A percentile compares a stretch with the other conserved stretches of the same genome.
phyloP scores from a whole-genome alignment of 2,797 vertebrate species.

The Xiphorhynchus erythropygius region DNA sequence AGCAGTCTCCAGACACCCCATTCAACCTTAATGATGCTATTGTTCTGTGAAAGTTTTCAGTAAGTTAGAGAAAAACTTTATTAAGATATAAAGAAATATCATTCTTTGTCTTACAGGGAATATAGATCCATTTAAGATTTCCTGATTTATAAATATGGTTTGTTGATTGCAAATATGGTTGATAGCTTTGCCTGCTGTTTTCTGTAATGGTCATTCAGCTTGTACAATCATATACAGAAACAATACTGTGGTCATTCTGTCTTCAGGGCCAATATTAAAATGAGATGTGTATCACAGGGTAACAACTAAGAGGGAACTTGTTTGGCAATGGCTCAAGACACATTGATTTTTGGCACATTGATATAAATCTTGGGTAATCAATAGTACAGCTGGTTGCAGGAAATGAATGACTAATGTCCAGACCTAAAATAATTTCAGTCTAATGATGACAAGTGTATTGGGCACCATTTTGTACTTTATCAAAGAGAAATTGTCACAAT shows the following conservation, averaged over 20 bases:
- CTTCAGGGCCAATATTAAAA: background rate
- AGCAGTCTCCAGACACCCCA: fast-evolving
- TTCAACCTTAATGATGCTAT: background rate
- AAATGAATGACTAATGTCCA: background rate
- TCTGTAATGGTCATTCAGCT: background rate
- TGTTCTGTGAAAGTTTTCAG: background rate
- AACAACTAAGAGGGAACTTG: background rate
- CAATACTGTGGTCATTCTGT: background rate
- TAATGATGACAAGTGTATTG: background rate
- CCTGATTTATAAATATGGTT: background rate
- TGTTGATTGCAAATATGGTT: background rate
- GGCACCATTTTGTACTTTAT: background rate
- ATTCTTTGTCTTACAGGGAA: background rate
- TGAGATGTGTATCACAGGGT: background rate
- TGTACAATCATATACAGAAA: background rate
- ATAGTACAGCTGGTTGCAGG: background rate
- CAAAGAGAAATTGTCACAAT: background rate
- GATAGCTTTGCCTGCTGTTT: background rate
- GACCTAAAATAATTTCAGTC: background rate
- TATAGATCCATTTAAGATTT: background rate
- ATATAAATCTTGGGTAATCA: background rate
- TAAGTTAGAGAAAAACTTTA: background rate
- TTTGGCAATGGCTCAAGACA: background rate
- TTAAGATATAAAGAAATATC: background rate
- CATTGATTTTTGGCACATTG: background rate